Conservation (phyloP, 1,140 invertebrate genomes). For the Leptonema lineaticorne region DNA sequence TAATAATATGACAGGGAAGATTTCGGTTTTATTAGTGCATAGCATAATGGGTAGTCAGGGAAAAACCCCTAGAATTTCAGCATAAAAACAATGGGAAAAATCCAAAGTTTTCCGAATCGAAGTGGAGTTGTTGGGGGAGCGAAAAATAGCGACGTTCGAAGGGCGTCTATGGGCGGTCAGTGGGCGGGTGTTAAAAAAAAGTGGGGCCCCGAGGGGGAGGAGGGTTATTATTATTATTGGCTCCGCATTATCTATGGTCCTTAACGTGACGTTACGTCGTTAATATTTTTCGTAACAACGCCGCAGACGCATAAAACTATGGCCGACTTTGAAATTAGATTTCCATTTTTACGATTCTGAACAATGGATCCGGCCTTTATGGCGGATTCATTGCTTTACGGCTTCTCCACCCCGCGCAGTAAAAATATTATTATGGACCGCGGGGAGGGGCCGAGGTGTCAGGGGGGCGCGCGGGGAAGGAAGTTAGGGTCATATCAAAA, state of each 20-base stretch:
- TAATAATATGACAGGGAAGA: too few relatives aligned
- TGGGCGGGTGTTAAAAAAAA: not conserved
- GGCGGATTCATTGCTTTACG: conserved; percentile 41
- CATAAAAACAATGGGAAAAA: conserved; percentile 2
- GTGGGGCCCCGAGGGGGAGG: conserved; percentile 7
- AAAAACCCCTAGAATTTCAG: not conserved
- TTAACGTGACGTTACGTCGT: conserved; percentile 40
- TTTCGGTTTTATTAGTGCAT: too few relatives aligned
- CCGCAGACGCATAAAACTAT: conserved; percentile 40
- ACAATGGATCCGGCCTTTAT: conserved; percentile 41
- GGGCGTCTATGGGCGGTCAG: not conserved
- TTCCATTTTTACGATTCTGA: conserved; percentile 42
- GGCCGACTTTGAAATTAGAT: conserved; percentile 40
- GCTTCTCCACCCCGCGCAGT: conserved; percentile 34
- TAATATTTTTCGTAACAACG: conserved; percentile 39
- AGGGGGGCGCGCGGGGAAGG: not conserved
- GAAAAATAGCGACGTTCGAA: not conserved
- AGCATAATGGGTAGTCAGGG: too few relatives aligned
- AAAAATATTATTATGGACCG: conserved; percentile 38
- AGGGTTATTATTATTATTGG: conserved; percentile 33
- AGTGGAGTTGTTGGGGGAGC: too few relatives aligned
- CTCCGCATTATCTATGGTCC: conserved; percentile 32
- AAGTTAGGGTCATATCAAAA: too few relatives aligned
- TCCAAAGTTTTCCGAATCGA: too few relatives aligned
- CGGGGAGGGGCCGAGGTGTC: conserved; percentile 9